These are phyloP conservation scores for Borostomias antarcticus DNA, from an alignment of 2,797 vertebrate species.

Conservation along the genomic window DNA sequence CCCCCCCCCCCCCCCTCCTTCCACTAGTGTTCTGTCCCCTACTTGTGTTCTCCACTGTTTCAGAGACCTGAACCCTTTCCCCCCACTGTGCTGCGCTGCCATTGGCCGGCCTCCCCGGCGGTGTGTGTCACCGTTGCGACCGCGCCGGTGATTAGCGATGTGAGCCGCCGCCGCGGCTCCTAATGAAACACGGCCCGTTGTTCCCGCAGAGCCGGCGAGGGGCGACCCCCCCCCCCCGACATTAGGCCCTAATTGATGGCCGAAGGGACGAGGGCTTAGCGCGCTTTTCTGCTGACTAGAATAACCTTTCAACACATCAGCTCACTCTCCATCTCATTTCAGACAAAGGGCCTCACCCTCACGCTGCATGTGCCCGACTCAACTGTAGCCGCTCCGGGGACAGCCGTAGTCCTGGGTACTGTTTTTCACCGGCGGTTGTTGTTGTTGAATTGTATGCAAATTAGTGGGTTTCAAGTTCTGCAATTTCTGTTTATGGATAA, in stretches of 20 bases:
- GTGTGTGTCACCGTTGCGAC: slow-evolving; percentile 32
- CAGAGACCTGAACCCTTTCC: not conserved
- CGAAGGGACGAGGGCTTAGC: slow-evolving; percentile 50
- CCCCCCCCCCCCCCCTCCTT: no score
- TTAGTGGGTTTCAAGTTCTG: no score
- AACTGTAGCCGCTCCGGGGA: no score
- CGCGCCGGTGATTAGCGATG: slow-evolving; percentile 56
- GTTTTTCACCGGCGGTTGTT: no score
- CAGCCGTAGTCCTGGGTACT: no score
- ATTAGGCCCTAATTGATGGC: slow-evolving; percentile 67
- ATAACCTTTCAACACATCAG: slow-evolving; percentile 47
- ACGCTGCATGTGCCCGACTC: no score
- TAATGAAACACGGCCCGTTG: slow-evolving; percentile 58
- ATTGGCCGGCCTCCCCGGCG: slow-evolving; percentile 7
- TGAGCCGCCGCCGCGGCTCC: slow-evolving; percentile 46
- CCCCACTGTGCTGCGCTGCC: not conserved
- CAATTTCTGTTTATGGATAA: no score
- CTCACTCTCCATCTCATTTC: slow-evolving; percentile 27
- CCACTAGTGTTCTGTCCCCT: no score
- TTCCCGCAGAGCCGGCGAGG: slow-evolving; percentile 42
- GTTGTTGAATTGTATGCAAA: no score
- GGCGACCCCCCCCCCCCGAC: slow-evolving; percentile 37
- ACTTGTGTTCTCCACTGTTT: not conserved
- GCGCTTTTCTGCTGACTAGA: slow-evolving; percentile 61
- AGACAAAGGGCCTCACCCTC: slow-evolving; percentile 21